Conservation (phyloP, 1,140 invertebrate species). For the Pachyrhynchus sulphureomaculatus region DNA sequence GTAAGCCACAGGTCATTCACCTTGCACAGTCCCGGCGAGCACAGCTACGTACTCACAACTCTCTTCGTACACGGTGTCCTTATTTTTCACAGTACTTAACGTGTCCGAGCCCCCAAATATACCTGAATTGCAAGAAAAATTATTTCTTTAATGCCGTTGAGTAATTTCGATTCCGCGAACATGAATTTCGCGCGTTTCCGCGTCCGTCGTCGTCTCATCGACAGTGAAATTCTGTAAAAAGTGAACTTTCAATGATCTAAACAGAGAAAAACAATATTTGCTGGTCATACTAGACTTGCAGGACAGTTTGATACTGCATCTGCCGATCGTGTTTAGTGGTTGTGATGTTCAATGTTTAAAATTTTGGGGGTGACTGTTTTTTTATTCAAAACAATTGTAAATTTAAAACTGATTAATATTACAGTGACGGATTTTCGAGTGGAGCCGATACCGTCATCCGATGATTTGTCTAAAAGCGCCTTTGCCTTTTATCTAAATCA, state of each 20-base stretch:
- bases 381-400: too few relatives aligned
- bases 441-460: too few relatives aligned
- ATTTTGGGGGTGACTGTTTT: too few relatives aligned
- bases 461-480: too few relatives aligned
- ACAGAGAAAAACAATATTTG: neutral
- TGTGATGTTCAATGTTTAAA: too few relatives aligned
- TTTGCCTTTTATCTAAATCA: conserved; percentile 7
- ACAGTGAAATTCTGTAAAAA: conserved; percentile 14
- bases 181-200: neutral
- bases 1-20: conserved; percentile 51
- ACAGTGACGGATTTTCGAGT: neutral
- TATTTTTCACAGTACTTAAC: conserved; percentile 45
- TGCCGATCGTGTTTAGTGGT: too few relatives aligned
- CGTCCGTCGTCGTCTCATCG: neutral
- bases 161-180: neutral
- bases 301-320: neutral
- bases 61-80: conserved; percentile 38
- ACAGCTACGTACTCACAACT: conserved; percentile 43
- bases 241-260: conserved; percentile 21
- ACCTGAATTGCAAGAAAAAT: neutral
- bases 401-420: neutral
- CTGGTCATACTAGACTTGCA: neutral
- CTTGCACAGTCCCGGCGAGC: conserved; percentile 49
- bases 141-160: neutral
- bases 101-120: neutral